These are phyloP conservation scores for Phthorimaea operculella DNA, from an alignment of 1,140 invertebrate species.

Conservation along the genomic window DNA sequence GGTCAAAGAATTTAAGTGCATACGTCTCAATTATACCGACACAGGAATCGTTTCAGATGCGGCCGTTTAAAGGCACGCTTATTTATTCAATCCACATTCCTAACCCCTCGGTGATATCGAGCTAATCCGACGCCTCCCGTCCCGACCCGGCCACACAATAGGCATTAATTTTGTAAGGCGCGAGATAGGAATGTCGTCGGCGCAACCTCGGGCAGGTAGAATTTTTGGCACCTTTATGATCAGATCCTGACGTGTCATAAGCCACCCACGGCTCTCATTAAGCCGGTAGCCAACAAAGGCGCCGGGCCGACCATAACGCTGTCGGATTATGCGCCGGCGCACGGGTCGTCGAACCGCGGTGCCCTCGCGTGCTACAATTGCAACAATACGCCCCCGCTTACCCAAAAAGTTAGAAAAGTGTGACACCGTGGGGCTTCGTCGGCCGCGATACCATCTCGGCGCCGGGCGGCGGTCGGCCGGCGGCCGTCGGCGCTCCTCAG, in stretches of 20 bases:
- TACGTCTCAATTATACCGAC: conserved; percentile 54
- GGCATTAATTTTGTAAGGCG: conserved; percentile 60
- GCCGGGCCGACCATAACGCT: conserved; percentile 56
- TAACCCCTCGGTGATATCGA: conserved; percentile 19
- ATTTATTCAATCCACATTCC: conserved; percentile 12
- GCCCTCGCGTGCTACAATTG: conserved; percentile 61
- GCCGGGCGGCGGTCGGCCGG: no score
- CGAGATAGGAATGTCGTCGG: conserved; percentile 57
- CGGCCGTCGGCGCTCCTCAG: conserved; percentile 17
- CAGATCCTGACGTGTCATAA: conserved; percentile 61
- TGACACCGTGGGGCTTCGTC: conserved; percentile 24
- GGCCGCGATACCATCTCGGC: conserved; percentile 50
- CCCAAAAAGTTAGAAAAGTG: conserved; percentile 64
- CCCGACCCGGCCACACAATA: conserved; percentile 41
- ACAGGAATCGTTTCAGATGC: conserved; percentile 19
- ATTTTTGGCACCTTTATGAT: conserved; percentile 65
- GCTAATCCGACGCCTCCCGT: conserved; percentile 37
- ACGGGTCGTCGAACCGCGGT: conserved; percentile 51
- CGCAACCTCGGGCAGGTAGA: conserved; percentile 55
- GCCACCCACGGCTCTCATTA: conserved; percentile 63
- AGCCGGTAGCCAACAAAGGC: conserved; percentile 62
- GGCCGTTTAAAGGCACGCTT: conserved; percentile 13
- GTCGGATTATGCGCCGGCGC: conserved; percentile 54
- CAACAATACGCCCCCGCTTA: conserved; percentile 56
- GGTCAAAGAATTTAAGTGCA: conserved; percentile 61